phyloP scores from a whole-genome alignment of 1,140 invertebrate species.

The Sarcophaga peregrina region DNA sequence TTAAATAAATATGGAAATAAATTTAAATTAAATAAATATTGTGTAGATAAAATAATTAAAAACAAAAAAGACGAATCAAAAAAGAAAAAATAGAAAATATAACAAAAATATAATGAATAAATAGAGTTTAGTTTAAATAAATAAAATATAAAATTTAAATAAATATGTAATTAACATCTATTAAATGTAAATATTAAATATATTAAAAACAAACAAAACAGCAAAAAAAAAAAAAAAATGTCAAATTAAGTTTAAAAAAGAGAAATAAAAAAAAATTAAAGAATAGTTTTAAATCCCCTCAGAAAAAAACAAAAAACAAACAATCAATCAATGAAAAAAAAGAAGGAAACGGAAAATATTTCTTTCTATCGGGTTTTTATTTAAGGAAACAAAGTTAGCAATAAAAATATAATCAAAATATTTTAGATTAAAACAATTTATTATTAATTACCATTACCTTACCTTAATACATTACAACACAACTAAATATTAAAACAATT shows the following conservation, averaged over 20 bases:
- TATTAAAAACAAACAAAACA: background rate
- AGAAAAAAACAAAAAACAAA: background rate
- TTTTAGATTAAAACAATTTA: conserved; percentile 31
- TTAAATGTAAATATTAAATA: background rate
- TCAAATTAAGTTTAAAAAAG: background rate
- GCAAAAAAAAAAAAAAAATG: conserved; percentile 4
- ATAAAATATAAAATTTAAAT: background rate
- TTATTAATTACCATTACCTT: background rate
- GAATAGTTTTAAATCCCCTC: background rate
- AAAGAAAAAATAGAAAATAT: background rate
- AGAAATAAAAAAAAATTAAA: background rate
- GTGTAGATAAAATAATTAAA: conserved; percentile 4
- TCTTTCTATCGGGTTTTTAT: background rate
- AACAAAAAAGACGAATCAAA: background rate
- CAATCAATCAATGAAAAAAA: background rate
- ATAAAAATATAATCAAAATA: conserved; percentile 39
- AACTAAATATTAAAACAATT: too few species aligned
- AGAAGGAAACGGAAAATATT: background rate
- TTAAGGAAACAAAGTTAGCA: conserved; percentile 37
- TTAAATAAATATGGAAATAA: background rate
- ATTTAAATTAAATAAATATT: background rate
- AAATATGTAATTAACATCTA: background rate
- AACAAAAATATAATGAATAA: background rate
- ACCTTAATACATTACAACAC: background rate
- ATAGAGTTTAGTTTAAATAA: background rate